Conservation (phyloP, 2,888 invertebrate genomes). For the Caenorhabditis uteleia region DNA sequence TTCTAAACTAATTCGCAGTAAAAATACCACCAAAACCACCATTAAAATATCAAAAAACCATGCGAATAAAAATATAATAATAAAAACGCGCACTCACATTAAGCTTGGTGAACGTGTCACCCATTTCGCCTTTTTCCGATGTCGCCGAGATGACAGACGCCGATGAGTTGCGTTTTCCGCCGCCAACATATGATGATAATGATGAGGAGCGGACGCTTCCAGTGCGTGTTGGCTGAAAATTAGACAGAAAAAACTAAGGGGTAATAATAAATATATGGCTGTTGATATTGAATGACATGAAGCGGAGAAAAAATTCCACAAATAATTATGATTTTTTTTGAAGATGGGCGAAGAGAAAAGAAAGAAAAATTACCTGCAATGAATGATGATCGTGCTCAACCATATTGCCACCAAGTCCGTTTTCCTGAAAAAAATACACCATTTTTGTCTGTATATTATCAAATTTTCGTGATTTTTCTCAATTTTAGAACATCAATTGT, state of each 20-base stretch:
- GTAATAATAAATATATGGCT: neutral
- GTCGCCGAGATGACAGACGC: slow-evolving; percentile 62
- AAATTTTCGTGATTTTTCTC: no score
- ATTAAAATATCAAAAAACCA: no score
- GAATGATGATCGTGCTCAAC: slow-evolving; percentile 57
- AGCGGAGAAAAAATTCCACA: neutral
- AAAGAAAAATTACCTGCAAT: slow-evolving; percentile 47
- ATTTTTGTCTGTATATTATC: no score
- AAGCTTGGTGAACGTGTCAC: slow-evolving; percentile 65
- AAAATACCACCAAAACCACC: no score
- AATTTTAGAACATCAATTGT: no score
- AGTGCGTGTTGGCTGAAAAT: slow-evolving; percentile 48
- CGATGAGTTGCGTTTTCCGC: slow-evolving; percentile 65
- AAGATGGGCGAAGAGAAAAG: no score
- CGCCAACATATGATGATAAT: slow-evolving; percentile 62
- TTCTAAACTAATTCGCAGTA: neutral
- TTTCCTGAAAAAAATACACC: slow-evolving; percentile 15
- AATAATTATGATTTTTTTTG: neutral
- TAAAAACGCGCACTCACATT: slow-evolving; percentile 67
- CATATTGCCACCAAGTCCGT: slow-evolving; percentile 32
- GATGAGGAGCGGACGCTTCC: slow-evolving; percentile 62
- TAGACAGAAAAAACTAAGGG: neutral
- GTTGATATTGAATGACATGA: neutral
- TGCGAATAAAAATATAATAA: no score
- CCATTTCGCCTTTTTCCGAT: slow-evolving; percentile 58